Base-by-base conservation (phyloP, 2,113 vertebrate genomes). In the Neopipo cinnamomea region DNA sequence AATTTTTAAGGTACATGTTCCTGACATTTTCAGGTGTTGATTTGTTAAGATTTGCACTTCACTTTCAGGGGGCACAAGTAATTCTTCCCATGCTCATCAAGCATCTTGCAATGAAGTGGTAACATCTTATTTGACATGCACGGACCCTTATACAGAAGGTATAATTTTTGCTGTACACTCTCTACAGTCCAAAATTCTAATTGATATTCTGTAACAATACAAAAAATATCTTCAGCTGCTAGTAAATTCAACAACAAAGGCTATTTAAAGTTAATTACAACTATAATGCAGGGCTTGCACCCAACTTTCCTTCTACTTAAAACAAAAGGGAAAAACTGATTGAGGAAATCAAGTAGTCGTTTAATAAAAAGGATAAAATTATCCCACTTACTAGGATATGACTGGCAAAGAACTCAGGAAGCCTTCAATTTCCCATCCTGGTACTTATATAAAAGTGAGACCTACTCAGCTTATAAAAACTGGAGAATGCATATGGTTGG, bases 201-300 rank as follows among this genome's bases (percentile, higher is more conserved):
- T 39, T 95, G 22, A 63, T 89, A 93, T 87, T 90, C 75, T 71
- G 33, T 74, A 87, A 22, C 39, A 87, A 77, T 35, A 79, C 41
- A 85, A 67, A 74, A 49, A 68, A 82, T 76, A 70, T 93, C 35
- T 59, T 93, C 68, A 84, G 59, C 68, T 95, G 28, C 50, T 49
- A 41, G 50, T 63, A 68, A 88, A 95, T 93, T 94, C 47, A 85
- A 71, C 41, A 95, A 92, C 56, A 96, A 96, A 95, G 25, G 20
- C 65, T 94, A 55, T 61, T 86, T 67, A 85, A 91, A 94, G 44
- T 80, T 96, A 94, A 95, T 88, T 93, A 85, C 58, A 52, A 28
- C 24, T 82, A 14, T 70, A 87, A 77, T 65, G 30, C 44, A 63
- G 13, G 37, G 33, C 18, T 92, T 95, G 87, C 67, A 93, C 63